A percentile compares a stretch with the other conserved stretches of the same genome.
phyloP scores from a whole-genome alignment of 2,888 invertebrate species.

The Elmis aenea region DNA sequence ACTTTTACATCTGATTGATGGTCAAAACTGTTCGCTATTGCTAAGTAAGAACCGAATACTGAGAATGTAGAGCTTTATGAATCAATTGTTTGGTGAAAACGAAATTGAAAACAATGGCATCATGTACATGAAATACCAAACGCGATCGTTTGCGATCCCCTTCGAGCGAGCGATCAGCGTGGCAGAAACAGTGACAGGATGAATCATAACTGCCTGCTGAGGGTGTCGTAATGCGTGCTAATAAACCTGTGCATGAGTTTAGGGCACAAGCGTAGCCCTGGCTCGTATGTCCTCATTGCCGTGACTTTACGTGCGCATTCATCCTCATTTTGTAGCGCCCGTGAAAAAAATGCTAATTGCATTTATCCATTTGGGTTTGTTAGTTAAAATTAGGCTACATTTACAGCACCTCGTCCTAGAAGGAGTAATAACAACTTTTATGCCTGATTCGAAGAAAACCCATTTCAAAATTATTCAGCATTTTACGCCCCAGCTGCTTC shows the following conservation, averaged over 20 bases:
- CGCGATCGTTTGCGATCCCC: constrained; percentile 18
- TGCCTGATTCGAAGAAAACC: too few species aligned
- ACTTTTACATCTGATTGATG: too few species aligned
- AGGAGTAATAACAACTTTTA: too few species aligned
- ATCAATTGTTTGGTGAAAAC: too few species aligned
- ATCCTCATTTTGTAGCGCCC: constrained; percentile 36
- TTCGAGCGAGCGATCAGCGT: constrained; percentile 21
- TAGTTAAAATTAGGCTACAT: constrained; percentile 35
- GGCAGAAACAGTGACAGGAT: constrained; percentile 20
- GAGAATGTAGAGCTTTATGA: too few species aligned
- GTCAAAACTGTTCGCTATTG: too few species aligned
- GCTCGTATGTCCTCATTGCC: constrained; percentile 40
- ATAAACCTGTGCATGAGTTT: constrained; percentile 35
- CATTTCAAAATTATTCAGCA: too few species aligned
- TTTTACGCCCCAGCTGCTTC: too few species aligned
- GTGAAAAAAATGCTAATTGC: constrained; percentile 41
- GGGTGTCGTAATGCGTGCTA: constrained; percentile 34
- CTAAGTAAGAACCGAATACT: too few species aligned
- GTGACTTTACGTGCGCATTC: constrained; percentile 39
- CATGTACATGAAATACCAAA: constrained; percentile 10
- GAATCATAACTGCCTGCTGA: constrained; percentile 28
- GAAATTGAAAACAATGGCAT: too few species aligned
- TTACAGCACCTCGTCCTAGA: too few species aligned
- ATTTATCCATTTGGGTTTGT: constrained; percentile 41
- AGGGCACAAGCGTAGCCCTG: constrained; percentile 27